Evolutionary conservation across 2,113 vertebrate genomes (phyloP), one percentile per base, ranked within the genome.

Genomic region (Zosterops japonicus): DNA sequence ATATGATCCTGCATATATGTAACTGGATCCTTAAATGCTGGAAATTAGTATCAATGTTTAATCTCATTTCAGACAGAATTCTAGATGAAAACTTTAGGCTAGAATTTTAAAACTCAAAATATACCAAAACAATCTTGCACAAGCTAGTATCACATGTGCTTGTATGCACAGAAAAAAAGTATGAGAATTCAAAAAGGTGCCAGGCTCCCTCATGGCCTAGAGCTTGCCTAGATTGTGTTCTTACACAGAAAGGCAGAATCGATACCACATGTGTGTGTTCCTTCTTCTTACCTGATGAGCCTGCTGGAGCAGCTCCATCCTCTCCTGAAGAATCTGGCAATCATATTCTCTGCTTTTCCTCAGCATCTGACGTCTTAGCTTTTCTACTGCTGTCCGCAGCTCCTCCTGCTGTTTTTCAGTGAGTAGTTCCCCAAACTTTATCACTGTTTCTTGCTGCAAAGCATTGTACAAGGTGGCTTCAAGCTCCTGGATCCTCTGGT

Each of bases 401-500:
- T 99, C 99, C 19, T 99, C 99, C 87, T 98, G 99, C 96, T 99
- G 99, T 36, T 98, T 98, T 94, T 99, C 99, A 76, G 98, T 99
- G 93, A 99, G 97, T 11, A 99, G 97, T 75, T 99, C 99, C 15
- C 99, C 99, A 61, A 99, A 99, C 82, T 99, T 99, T 95, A 99
- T 99, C 82, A 99, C 99, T 28, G 99, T 99, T 96, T 99, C 99
- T 97, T 99, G 99, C 98, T 99, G 99, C 94, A 99, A 98, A 87
- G 99, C 98, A 96, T 99, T 99, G 98, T 99, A 99, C 95, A 99
- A 97, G 16, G 99, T 99, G 56, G 99, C 99, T 96, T 99, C 99
- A 98, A 99, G 97, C 94, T 99, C 99, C 96, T 99, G 99, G 98
- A 99, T 99, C 98, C 99, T 99, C 99, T 99, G 98, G 97, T 75